Evolutionary conservation across 1,140 invertebrate species (phyloP).

Genomic region (Battus philenor): DNA sequence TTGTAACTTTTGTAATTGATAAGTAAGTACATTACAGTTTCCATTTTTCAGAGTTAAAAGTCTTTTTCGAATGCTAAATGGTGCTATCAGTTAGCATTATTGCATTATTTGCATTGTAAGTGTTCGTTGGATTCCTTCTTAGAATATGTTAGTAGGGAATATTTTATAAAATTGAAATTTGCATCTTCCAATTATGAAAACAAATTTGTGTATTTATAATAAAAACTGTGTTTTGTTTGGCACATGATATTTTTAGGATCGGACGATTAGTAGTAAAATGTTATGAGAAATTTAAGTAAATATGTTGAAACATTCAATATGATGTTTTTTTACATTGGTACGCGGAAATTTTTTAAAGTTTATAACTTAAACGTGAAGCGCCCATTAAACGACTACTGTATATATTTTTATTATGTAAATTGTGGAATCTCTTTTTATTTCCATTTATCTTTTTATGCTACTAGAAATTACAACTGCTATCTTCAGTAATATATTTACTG

Average conservation of each 20-base stretch:
- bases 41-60: conserved; percentile 37
- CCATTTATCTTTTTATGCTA: conserved; percentile 59
- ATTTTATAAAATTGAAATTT: conserved; percentile 7
- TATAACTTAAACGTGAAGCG: conserved; percentile 12
- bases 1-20: conserved; percentile 45
- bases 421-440: conserved; percentile 70
- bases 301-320: conserved; percentile 10
- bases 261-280: conserved; percentile 13
- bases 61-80: conserved; percentile 40
- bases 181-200: conserved; percentile 5
- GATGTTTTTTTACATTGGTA: conserved; percentile 11
- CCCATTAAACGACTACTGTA: conserved; percentile 41
- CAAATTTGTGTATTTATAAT: background rate
- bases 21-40: conserved; percentile 38
- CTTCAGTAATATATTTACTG: conserved; percentile 60
- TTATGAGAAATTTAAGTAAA: conserved; percentile 15
- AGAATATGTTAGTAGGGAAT: conserved; percentile 4
- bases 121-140: conserved; percentile 10
- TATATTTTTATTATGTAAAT: conserved; percentile 68
- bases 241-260: conserved; percentile 10
- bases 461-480: conserved; percentile 52
- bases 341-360: conserved; percentile 12
- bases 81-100: conserved; percentile 42
- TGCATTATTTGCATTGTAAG: conserved; percentile 5
- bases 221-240: background rate